Conservation (phyloP, 2,888 invertebrate species). For the Sipunculus nudus region DNA sequence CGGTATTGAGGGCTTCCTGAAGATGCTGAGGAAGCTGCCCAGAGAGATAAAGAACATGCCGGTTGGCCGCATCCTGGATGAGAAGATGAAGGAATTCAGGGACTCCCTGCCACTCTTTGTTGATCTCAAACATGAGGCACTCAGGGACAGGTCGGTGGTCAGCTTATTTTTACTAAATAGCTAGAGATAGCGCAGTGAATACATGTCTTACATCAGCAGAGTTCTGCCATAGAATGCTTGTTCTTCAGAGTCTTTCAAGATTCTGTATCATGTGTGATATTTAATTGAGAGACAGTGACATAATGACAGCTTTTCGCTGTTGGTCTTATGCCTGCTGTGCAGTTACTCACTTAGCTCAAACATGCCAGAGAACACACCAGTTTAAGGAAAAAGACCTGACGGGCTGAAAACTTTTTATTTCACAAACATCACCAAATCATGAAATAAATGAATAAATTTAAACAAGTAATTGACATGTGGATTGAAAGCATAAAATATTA, state of each 20-base stretch:
- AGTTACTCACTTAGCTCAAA: too few relatives aligned
- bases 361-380: too few relatives aligned
- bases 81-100: slow-evolving; percentile 89
- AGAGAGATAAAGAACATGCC: slow-evolving; percentile 71
- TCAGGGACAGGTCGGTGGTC: slow-evolving; percentile 73
- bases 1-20: slow-evolving; percentile 86
- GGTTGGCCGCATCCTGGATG: slow-evolving; percentile 77
- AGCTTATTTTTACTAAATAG: not conserved
- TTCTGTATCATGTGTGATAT: not conserved
- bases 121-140: slow-evolving; percentile 88
- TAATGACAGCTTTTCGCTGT: too few relatives aligned
- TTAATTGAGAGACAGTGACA: too few relatives aligned
- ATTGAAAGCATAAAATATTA: too few relatives aligned
- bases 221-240: not conserved
- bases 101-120: slow-evolving; percentile 88
- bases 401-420: too few relatives aligned
- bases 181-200: not conserved
- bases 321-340: too few relatives aligned
- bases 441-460: too few relatives aligned
- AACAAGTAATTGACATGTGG: too few relatives aligned
- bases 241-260: not conserved
- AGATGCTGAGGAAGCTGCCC: slow-evolving; percentile 80
- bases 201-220: not conserved
- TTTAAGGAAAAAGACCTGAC: too few relatives aligned
- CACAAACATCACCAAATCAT: too few relatives aligned